Evolutionary conservation across 1,140 invertebrate genomes (phyloP).

Genomic region (Ganaspis sp.): DNA sequence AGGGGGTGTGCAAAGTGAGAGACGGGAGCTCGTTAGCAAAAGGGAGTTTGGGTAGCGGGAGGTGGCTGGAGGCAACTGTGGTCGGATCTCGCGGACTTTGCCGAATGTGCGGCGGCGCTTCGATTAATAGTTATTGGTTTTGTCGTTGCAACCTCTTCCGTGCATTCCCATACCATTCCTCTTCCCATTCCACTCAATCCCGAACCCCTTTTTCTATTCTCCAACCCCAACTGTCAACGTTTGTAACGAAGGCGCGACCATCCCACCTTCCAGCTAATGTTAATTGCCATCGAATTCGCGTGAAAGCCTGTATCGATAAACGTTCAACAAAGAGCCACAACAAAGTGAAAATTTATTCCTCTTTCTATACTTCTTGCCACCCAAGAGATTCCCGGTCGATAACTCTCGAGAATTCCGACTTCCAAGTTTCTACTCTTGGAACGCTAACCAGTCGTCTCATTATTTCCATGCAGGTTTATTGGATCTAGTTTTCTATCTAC

Average conservation of each 20-base stretch:
- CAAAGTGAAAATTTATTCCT: background rate
- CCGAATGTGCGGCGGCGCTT: conserved; percentile 68
- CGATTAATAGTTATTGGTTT: conserved; percentile 73
- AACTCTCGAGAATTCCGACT: no score
- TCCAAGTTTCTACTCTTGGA: no score
- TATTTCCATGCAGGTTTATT: no score
- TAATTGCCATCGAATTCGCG: conserved; percentile 13
- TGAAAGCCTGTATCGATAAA: background rate
- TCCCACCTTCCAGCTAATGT: background rate
- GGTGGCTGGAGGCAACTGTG: conserved; percentile 43
- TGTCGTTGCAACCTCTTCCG: conserved; percentile 53
- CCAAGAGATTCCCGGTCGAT: no score
- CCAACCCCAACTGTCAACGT: conserved; percentile 16
- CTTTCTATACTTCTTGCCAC: background rate
- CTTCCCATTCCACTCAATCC: background rate
- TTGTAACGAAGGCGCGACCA: conserved; percentile 21
- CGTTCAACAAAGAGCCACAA: conserved; percentile 10
- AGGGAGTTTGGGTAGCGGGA: conserved; percentile 16
- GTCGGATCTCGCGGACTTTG: conserved; percentile 61
- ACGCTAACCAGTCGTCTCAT: no score
- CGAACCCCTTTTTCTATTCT: background rate
- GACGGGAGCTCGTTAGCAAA: conserved; percentile 59
- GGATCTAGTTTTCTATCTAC: no score
- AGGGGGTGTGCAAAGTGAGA: conserved; percentile 47
- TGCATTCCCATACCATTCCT: conserved; percentile 36